Conservation (phyloP, 2,888 invertebrate species). For the Drosophila tanythrix region DNA sequence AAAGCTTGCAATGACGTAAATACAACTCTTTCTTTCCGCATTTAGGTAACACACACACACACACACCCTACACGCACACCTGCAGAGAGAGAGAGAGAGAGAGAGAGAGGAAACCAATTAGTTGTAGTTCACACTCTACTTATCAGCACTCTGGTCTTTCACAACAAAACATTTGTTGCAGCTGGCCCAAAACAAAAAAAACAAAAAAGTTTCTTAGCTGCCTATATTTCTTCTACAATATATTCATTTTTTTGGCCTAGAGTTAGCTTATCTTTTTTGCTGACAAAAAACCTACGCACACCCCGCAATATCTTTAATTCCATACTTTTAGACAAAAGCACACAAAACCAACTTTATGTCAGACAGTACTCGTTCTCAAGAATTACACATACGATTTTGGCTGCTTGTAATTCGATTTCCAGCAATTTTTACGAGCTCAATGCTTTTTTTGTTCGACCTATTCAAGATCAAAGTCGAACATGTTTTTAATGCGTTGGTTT, state of each 20-base stretch:
- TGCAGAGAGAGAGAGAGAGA: background rate
- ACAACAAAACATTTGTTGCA: constrained; percentile 57
- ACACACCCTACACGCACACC: background rate
- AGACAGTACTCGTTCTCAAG: background rate
- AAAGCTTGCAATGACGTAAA: constrained; percentile 60
- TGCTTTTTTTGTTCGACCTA: background rate
- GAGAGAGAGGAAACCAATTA: constrained; percentile 32
- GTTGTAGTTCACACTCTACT: constrained; percentile 8
- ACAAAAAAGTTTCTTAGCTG: background rate
- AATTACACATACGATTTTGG: background rate
- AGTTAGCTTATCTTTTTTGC: constrained; percentile 6
- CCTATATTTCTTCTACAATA: background rate
- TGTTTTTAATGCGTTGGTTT: constrained; percentile 25
- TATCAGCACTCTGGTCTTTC: constrained; percentile 51
- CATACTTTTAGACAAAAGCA: background rate
- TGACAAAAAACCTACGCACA: constrained; percentile 6
- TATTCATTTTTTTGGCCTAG: background rate
- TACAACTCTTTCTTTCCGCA: constrained; percentile 44
- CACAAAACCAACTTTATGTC: background rate
- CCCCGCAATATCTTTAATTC: constrained; percentile 2
- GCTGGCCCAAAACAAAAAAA: constrained; percentile 4
- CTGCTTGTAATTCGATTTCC: constrained; percentile 13
- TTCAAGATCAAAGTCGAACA: constrained; percentile 65
- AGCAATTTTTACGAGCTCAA: constrained; percentile 4
- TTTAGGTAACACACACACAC: constrained; percentile 22